phyloP scores from a whole-genome alignment of 2,797 vertebrate species.

The Pygocentrus nattereri region DNA sequence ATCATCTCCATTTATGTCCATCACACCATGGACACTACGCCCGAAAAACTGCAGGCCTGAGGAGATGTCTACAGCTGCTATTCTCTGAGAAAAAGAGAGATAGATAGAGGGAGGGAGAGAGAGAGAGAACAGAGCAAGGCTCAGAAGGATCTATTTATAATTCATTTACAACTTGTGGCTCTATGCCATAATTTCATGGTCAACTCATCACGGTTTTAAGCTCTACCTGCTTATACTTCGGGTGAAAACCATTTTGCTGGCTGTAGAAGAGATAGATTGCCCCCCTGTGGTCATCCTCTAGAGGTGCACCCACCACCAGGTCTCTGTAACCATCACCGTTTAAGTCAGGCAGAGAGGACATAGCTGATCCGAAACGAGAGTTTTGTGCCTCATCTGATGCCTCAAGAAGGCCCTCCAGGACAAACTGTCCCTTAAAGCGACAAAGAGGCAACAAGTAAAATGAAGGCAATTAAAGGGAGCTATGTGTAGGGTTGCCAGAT shows the following conservation, averaged over 20 bases:
- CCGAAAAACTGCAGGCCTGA: conserved; percentile 88
- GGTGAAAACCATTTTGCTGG: conserved; percentile 71
- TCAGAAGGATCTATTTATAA: not conserved
- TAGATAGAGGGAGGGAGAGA: not conserved
- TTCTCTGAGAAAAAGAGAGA: conserved; percentile 74
- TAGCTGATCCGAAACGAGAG: conserved; percentile 88
- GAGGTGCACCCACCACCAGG: conserved; percentile 88
- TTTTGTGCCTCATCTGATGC: conserved; percentile 83
- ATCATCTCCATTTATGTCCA: conserved; percentile 89
- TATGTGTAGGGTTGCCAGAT: not conserved
- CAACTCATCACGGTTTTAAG: not conserved
- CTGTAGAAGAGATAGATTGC: conserved; percentile 91
- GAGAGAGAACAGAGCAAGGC: not conserved
- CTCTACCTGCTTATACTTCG: conserved; percentile 86
- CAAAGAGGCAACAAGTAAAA: not conserved
- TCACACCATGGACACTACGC: conserved; percentile 87
- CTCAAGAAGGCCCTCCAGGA: conserved; percentile 79
- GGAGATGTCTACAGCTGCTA: conserved; percentile 77
- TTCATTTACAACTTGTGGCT: not conserved
- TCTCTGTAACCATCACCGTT: conserved; percentile 92
- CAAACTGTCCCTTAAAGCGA: conserved; percentile 74
- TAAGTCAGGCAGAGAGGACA: conserved; percentile 87
- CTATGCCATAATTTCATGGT: not conserved
- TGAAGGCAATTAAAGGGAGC: not conserved
- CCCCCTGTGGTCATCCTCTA: conserved; percentile 90